Percentiles rank a stretch among this genome's conserved stretches.
Evolutionary conservation across 2,113 vertebrate genomes (phyloP).

Genomic region (Eurypyga helias): DNA sequence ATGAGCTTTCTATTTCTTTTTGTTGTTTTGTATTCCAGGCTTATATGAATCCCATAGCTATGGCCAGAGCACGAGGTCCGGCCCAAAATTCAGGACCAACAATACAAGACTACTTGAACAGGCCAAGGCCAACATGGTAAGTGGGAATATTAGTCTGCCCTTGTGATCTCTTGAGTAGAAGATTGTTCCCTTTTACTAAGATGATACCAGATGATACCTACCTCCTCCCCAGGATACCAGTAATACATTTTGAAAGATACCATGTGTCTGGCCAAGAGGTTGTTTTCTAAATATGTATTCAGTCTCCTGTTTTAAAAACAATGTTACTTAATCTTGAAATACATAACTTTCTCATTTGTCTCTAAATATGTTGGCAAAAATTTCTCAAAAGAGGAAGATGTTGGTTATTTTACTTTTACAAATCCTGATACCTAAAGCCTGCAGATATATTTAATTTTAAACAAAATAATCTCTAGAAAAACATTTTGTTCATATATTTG

Average conservation of each 20-base stretch:
- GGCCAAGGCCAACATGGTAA: constrained; percentile 97
- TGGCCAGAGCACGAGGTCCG: constrained; percentile 92
- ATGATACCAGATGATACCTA: not conserved
- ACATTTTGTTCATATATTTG: not conserved
- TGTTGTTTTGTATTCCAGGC: constrained; percentile 78
- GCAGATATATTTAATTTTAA: not conserved
- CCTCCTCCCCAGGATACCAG: not conserved
- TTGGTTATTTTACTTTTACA: not conserved
- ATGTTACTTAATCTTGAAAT: not conserved
- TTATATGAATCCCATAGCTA: constrained; percentile 97
- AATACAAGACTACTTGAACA: constrained; percentile 96
- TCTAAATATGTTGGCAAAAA: not conserved
- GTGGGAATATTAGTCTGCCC: constrained; percentile 18
- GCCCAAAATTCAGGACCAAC: constrained; percentile 87
- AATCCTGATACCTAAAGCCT: not conserved
- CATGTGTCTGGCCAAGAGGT: not conserved
- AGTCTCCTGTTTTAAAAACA: not conserved
- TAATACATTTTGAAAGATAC: not conserved
- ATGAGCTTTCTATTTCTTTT: not conserved
- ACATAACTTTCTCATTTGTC: not conserved
- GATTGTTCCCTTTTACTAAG: not conserved
- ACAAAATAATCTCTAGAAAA: not conserved
- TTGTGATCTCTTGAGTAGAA: not conserved
- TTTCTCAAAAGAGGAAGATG: not conserved
- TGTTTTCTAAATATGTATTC: not conserved